Conservation (phyloP, 2,797 vertebrate species). For the Momotus momota region DNA sequence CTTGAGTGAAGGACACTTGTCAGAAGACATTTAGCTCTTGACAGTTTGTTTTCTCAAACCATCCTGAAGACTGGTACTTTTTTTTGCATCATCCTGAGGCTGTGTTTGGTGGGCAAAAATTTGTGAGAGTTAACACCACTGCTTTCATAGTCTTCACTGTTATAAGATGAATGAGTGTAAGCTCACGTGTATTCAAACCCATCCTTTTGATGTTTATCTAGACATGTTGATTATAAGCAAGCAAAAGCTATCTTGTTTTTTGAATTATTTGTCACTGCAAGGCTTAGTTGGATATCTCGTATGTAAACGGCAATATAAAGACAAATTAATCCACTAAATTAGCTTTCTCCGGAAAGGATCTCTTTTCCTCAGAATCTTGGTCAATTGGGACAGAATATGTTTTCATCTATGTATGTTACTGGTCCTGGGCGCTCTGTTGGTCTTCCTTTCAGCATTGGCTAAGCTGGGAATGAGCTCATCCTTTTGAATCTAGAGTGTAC, state of each 20-base stretch:
- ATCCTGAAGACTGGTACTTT: background rate
- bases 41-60: background rate
- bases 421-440: background rate
- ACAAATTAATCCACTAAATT: background rate
- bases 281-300: background rate
- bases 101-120: background rate
- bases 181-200: background rate
- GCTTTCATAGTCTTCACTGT: background rate
- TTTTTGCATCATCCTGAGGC: background rate
- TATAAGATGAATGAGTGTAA: background rate
- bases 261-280: background rate
- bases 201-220: background rate
- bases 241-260: background rate
- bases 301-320: background rate
- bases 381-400: background rate
- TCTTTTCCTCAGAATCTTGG: background rate
- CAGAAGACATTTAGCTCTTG: background rate
- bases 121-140: background rate
- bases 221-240: background rate
- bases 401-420: background rate
- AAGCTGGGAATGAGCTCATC: background rate
- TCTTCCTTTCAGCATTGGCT: background rate
- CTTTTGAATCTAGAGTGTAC: background rate
- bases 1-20: conserved; percentile 4
- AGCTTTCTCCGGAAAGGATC: background rate